Percentiles rank a stretch among this genome's conserved stretches.
Evolutionary conservation across 1,140 invertebrate genomes (phyloP).

Genomic region (Argopecten irradians): DNA sequence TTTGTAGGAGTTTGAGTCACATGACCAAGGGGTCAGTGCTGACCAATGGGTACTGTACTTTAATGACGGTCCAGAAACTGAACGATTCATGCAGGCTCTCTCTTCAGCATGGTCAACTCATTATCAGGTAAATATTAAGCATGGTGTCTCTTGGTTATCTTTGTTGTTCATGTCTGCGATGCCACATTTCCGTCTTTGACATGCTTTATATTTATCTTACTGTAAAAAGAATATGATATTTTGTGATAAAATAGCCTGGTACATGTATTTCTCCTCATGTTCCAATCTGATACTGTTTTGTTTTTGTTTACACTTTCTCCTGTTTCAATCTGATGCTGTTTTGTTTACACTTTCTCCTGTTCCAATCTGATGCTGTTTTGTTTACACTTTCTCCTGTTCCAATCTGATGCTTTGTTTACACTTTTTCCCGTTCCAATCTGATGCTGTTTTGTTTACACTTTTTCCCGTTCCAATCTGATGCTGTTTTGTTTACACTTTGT

Average conservation of each 20-base stretch:
- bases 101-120: conserved; percentile 63
- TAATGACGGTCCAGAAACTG: conserved; percentile 60
- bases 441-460: too few species aligned
- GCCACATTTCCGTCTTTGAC: neutral
- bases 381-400: too few species aligned
- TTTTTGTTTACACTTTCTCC: too few species aligned
- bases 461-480: too few species aligned
- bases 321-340: too few species aligned
- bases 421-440: too few species aligned
- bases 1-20: conserved; percentile 73
- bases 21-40: conserved; percentile 59
- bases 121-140: conserved; percentile 62
- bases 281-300: neutral
- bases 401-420: too few species aligned
- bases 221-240: neutral
- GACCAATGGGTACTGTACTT: conserved; percentile 74
- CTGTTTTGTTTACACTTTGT: too few species aligned
- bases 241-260: neutral
- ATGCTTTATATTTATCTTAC: neutral
- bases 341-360: too few species aligned
- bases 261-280: neutral
- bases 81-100: conserved; percentile 61
- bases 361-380: too few species aligned
- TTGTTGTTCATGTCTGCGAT: neutral
- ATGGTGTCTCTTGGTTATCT: neutral